Conservation (phyloP, 2,797 vertebrate species). For the Eulemur albifrons region DNA sequence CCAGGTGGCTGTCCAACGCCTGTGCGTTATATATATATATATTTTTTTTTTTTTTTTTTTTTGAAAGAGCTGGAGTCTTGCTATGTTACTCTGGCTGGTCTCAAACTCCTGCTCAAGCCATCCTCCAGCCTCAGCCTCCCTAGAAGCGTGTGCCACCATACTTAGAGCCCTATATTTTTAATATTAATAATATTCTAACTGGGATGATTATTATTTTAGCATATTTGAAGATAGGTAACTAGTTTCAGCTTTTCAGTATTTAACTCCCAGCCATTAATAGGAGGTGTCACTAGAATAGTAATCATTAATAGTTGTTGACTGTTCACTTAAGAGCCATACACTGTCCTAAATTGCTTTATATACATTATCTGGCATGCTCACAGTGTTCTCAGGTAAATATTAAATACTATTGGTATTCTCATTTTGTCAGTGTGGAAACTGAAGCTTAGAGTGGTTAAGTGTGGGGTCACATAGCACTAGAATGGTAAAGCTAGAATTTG, state of each 20-base stretch:
- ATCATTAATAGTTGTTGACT: not conserved
- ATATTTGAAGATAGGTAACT: not conserved
- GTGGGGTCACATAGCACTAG: not conserved
- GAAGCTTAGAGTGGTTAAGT: not conserved
- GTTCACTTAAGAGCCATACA: not conserved
- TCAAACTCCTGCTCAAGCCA: not conserved
- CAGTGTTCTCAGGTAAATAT: not conserved
- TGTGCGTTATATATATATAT: not conserved
- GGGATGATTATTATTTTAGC: not conserved
- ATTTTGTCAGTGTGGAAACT: slow-evolving; percentile 39
- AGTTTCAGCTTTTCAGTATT: not conserved
- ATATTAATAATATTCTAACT: not conserved
- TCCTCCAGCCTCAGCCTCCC: not conserved
- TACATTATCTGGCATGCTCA: not conserved
- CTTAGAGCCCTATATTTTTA: not conserved
- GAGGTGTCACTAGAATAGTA: slow-evolving; percentile 23
- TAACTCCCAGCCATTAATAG: slow-evolving; percentile 3
- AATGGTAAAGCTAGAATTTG: slow-evolving; percentile 38
- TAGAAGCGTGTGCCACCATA: too few species aligned
- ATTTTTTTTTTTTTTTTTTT: not conserved
- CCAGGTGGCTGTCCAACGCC: not conserved
- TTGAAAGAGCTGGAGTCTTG: not conserved
- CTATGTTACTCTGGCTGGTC: not conserved
- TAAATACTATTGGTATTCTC: not conserved
- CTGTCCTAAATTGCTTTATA: not conserved